Conservation (phyloP, 2,113 vertebrate species). For the Urocynchramus pylzowi region DNA sequence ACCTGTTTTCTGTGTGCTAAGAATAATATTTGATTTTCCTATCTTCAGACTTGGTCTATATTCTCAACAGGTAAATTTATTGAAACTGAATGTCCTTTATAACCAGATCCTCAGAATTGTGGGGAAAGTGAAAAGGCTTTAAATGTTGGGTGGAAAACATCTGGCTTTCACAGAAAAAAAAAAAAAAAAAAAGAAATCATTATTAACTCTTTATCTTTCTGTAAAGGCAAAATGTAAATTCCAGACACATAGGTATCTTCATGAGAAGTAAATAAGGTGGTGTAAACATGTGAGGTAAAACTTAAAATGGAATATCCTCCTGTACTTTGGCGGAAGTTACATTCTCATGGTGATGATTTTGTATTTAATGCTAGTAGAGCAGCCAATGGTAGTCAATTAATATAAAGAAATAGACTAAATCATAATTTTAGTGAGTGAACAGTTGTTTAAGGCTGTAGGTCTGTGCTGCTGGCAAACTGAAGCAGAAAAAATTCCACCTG, state of each 20-base stretch:
- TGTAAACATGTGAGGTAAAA: background rate
- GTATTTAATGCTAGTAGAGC: background rate
- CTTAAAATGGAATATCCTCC: background rate
- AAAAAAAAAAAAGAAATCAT: background rate
- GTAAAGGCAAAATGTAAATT: background rate
- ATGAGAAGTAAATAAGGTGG: background rate
- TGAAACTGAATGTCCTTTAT: background rate
- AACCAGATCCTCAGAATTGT: background rate
- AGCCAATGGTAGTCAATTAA: background rate
- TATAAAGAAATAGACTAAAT: background rate
- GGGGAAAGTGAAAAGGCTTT: background rate
- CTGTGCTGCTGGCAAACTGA: background rate
- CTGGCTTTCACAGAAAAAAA: background rate
- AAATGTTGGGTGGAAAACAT: background rate
- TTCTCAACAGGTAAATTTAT: background rate
- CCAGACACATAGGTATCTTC: background rate
- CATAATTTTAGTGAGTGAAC: background rate
- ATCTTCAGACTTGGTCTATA: background rate
- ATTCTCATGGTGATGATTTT: background rate
- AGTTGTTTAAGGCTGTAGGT: background rate
- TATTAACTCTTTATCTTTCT: background rate
- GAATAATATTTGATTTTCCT: background rate
- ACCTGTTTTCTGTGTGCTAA: background rate
- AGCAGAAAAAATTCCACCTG: background rate
- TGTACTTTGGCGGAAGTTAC: background rate